Percentiles rank a stretch among this genome's conserved stretches.
Conservation (phyloP, 2,888 invertebrate species). For the Alsophila aescularia region DNA sequence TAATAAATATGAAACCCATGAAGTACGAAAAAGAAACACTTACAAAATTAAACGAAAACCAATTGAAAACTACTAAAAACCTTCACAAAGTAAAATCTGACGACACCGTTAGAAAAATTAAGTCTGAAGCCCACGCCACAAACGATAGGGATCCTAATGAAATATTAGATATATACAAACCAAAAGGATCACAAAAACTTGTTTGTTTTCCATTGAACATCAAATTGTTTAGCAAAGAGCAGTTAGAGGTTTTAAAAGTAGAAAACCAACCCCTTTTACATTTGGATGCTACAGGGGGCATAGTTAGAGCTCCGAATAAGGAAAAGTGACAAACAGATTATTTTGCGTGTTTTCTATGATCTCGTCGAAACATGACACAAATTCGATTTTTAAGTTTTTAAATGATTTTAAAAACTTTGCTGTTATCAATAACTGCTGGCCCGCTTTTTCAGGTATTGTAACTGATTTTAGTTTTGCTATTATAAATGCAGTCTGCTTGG, state of each 20-base stretch:
- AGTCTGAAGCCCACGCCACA: too few relatives aligned
- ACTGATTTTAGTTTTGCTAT: slow-evolving; percentile 3
- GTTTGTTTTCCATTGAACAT: too few relatives aligned
- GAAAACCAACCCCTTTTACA: background rate
- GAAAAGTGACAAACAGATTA: background rate
- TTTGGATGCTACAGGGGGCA: background rate
- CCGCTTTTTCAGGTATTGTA: background rate
- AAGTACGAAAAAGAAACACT: too few relatives aligned
- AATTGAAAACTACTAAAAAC: too few relatives aligned
- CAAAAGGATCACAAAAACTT: too few relatives aligned
- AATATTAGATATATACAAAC: too few relatives aligned
- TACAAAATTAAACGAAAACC: too few relatives aligned
- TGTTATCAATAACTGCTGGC: background rate
- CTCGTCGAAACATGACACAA: background rate
- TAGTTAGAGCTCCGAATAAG: background rate
- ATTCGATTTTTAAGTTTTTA: background rate
- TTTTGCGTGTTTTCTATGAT: background rate
- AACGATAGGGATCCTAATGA: too few relatives aligned
- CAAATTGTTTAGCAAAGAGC: too few relatives aligned
- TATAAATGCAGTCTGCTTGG: background rate
- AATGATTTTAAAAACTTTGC: background rate
- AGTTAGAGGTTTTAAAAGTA: background rate
- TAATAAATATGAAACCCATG: too few relatives aligned
- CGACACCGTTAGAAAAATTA: too few relatives aligned
- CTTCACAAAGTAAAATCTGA: too few relatives aligned